phyloP scores from a whole-genome alignment of 2,113 vertebrate species.

The Chionomys nivalis region DNA sequence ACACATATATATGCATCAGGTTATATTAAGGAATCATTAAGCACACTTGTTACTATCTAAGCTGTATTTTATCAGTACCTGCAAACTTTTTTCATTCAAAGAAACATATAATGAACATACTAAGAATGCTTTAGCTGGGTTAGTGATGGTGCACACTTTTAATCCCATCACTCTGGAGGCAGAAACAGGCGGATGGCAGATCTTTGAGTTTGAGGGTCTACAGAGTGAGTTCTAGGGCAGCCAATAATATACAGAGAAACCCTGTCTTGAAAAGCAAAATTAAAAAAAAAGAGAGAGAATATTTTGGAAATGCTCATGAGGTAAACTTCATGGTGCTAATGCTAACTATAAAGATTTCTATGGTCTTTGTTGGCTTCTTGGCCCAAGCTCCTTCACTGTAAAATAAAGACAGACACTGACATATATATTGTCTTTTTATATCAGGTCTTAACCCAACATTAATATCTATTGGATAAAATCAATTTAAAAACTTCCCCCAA shows the following conservation, averaged over 20 bases:
- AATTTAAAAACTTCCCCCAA: constrained; percentile 67
- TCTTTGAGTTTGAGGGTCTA: background rate
- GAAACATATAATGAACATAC: background rate
- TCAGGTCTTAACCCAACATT: constrained; percentile 73
- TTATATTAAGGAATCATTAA: background rate
- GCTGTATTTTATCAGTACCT: background rate
- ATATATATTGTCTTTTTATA: constrained; percentile 68
- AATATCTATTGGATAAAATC: constrained; percentile 72
- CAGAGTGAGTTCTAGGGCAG: background rate
- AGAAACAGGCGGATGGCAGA: background rate
- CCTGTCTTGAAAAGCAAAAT: too few species aligned
- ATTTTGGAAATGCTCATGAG: background rate
- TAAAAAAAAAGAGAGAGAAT: background rate
- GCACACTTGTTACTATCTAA: background rate
- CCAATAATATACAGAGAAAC: background rate
- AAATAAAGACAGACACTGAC: constrained; percentile 44
- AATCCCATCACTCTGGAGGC: background rate
- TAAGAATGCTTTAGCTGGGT: background rate
- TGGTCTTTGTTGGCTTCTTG: background rate
- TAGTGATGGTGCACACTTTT: background rate
- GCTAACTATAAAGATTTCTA: background rate
- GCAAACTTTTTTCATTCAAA: constrained; percentile 40
- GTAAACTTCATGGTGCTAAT: background rate
- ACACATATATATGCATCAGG: background rate
- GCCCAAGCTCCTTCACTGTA: constrained; percentile 20